Conservation (phyloP, 2,888 invertebrate species). For the Eristalis arbustorum region DNA sequence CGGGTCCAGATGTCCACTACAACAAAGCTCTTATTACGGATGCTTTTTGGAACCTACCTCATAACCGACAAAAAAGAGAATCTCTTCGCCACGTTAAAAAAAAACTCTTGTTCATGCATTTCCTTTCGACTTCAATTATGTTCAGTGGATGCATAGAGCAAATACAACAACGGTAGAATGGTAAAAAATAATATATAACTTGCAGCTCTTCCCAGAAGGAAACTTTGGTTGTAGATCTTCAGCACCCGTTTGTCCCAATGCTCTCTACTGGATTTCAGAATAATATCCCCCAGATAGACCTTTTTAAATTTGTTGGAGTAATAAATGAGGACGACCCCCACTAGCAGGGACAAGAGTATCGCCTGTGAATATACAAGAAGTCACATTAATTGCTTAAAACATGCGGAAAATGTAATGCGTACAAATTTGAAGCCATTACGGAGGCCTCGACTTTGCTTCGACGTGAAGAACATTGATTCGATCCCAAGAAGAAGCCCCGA, state of each 20-base stretch:
- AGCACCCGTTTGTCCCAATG: slow-evolving; percentile 10
- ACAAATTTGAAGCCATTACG: slow-evolving; percentile 36
- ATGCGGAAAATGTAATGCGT: not conserved
- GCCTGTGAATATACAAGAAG: slow-evolving; percentile 19
- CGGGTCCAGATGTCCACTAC: too few relatives aligned
- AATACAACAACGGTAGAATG: not conserved
- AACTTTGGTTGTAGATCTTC: not conserved
- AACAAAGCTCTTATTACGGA: too few relatives aligned
- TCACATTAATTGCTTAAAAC: not conserved
- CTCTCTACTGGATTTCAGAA: slow-evolving; percentile 13
- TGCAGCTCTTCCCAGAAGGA: not conserved
- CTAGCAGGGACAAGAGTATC: not conserved
- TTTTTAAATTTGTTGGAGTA: slow-evolving; percentile 4
- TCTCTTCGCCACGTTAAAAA: too few relatives aligned
- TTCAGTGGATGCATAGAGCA: slow-evolving; percentile 5
- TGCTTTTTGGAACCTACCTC: too few relatives aligned
- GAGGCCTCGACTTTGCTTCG: slow-evolving; percentile 8
- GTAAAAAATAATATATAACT: not conserved
- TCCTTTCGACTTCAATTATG: not conserved
- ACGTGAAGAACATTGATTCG: slow-evolving; percentile 9
- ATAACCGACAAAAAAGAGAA: too few relatives aligned
- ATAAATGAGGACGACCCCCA: not conserved
- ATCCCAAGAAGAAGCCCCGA: slow-evolving; percentile 18
- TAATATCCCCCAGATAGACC: slow-evolving; percentile 26
- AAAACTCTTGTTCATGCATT: too few relatives aligned